Evolutionary conservation across 2,888 invertebrate species (phyloP).

Genomic region (Punctoribates punctum): DNA sequence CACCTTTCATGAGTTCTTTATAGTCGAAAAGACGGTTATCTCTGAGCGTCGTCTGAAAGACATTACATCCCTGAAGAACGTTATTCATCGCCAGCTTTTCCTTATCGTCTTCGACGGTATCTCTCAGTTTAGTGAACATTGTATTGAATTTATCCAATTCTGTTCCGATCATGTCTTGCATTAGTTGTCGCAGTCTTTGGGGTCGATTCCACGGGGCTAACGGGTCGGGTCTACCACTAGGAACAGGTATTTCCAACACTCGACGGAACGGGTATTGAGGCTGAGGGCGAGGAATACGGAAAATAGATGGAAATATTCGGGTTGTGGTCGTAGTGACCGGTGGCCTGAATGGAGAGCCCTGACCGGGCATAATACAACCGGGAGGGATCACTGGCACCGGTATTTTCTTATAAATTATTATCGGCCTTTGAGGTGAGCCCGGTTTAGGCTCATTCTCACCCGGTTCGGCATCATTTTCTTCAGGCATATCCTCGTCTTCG

Average conservation of each 20-base stretch:
- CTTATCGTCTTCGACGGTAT: background rate
- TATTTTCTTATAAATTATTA: background rate
- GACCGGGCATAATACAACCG: background rate
- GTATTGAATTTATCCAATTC: background rate
- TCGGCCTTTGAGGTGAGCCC: background rate
- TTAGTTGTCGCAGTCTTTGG: background rate
- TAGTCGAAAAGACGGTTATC: conserved; percentile 4
- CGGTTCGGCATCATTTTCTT: background rate
- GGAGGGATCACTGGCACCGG: background rate
- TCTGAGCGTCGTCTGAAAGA: background rate
- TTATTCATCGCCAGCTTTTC: background rate
- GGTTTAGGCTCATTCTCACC: background rate
- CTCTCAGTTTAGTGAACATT: conserved; percentile 4
- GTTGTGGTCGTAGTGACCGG: background rate
- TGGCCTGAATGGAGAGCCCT: background rate
- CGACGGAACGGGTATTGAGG: background rate
- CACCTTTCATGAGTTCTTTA: conserved; percentile 3
- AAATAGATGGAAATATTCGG: background rate
- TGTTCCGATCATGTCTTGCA: conserved; percentile 4
- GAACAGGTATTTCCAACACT: background rate
- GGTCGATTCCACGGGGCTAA: background rate
- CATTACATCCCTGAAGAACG: background rate
- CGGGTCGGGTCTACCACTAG: background rate
- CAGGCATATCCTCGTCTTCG: background rate
- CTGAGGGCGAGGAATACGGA: background rate